Conservation (phyloP, 2,888 invertebrate genomes). For the Pandemis heparana region DNA sequence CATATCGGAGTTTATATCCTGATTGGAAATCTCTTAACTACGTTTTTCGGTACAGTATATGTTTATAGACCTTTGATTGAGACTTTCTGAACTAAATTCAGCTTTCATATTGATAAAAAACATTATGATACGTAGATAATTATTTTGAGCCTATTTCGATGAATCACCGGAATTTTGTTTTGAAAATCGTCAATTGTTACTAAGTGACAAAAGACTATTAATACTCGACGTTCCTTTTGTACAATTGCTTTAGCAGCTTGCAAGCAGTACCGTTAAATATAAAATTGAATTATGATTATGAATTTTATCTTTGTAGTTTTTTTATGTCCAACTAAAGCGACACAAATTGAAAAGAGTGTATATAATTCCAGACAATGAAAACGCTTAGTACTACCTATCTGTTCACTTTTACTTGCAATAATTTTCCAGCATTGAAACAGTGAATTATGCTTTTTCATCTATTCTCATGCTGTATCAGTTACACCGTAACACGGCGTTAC, state of each 20-base stretch:
- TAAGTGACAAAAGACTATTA: too few species aligned
- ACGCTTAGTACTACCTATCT: too few species aligned
- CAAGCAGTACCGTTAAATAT: too few species aligned
- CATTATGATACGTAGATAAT: background rate
- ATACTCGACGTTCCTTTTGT: too few species aligned
- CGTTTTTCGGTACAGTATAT: background rate
- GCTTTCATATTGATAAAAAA: background rate
- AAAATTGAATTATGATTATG: too few species aligned
- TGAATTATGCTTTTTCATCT: slow-evolving; percentile 9
- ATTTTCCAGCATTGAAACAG: background rate
- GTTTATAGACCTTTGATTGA: slow-evolving; percentile 1
- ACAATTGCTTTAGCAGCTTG: too few species aligned
- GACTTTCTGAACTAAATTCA: background rate
- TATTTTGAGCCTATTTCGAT: background rate
- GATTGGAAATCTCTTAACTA: background rate
- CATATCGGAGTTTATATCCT: background rate
- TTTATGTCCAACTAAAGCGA: too few species aligned
- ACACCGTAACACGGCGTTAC: slow-evolving; percentile 36
- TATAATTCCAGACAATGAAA: background rate
- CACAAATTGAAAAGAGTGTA: too few species aligned
- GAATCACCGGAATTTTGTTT: background rate
- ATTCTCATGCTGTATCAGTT: slow-evolving; percentile 15
- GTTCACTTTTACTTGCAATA: slow-evolving; percentile 1
- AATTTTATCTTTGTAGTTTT: too few species aligned
- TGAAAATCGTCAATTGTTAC: background rate